Evolutionary conservation across 2,888 invertebrate species (phyloP), one percentile per base, ranked within the genome.

Genomic region (Pseudococcus longispinus): DNA sequence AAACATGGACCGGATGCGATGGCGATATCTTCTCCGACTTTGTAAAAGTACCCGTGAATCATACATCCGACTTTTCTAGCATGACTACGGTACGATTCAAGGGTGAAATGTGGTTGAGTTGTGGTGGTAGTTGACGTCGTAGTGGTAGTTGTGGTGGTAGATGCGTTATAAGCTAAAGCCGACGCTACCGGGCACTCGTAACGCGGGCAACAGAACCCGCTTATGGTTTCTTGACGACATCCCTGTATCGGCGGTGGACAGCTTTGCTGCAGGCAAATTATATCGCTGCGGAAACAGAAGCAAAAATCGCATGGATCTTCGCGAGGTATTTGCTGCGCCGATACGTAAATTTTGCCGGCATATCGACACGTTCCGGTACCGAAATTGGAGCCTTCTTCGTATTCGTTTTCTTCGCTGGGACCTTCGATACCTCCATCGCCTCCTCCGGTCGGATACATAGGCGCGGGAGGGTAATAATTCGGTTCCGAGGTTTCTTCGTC

Each of bases 261-360:
- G 90, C 97, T 97, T 91, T 98, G 97, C 91, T 97, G 97, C 89
- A 97, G 92, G 90, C 97, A 98, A 90, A 98, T 97, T 89, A 98
- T 97, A 90, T 97, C 97, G 91, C 97, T 96, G 91, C 97, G 94
- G 93, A 97, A 98, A 92, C 97, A 98, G 94, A 98, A 97, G 91
- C 97, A 98, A 92, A 97, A 98, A 90, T 97, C 97, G 91, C 97
- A 98, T 32, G 97, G 97, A 92, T 98, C 97, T 89, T 97, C 96
- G 89, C 97, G 93, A 65, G 97, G 97, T 90, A 98, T 97, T 92
- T 98, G 97, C 91, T 97, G 97, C 1, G 97, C 97, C 1, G 97
- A 97, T 70, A 97, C 96, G 91, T 96, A 97, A 83, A 97, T 94
- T 91, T 96, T 96, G 89, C 97, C 97, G 87, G 96, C 96, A 89